Evolutionary conservation across 1,140 invertebrate genomes (phyloP).

Genomic region (Paralvinella palmiformis): DNA sequence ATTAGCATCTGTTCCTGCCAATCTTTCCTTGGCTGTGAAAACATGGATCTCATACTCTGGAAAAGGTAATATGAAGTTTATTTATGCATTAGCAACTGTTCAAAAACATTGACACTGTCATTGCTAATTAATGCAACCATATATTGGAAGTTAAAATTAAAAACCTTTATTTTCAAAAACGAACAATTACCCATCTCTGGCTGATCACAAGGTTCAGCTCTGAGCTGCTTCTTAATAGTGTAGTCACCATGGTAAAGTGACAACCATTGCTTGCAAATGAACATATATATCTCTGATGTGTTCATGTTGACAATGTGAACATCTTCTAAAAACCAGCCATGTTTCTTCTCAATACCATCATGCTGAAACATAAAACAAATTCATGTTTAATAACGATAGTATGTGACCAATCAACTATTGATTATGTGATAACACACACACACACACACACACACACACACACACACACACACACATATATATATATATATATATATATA

Average conservation of each 20-base stretch:
- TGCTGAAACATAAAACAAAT: slow-evolving; percentile 34
- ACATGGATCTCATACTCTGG: slow-evolving; percentile 11
- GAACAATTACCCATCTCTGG: background rate
- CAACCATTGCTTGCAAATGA: slow-evolving; percentile 47
- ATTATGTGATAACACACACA: too few relatives aligned
- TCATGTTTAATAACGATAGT: too few relatives aligned
- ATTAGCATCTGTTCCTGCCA: slow-evolving; percentile 47
- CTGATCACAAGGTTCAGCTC: slow-evolving; percentile 8
- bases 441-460: too few relatives aligned
- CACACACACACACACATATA: too few relatives aligned
- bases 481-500: too few relatives aligned
- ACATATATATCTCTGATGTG: slow-evolving; percentile 40
- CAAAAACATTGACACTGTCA: background rate
- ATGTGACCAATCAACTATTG: too few relatives aligned
- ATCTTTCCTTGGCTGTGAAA: slow-evolving; percentile 35
- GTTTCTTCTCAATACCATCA: slow-evolving; percentile 40
- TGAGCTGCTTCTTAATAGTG: slow-evolving; percentile 34
- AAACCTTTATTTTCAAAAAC: background rate
- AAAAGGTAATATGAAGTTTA: background rate
- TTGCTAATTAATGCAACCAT: too few relatives aligned
- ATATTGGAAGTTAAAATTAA: too few relatives aligned
- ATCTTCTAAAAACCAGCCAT: slow-evolving; percentile 46
- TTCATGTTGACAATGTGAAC: slow-evolving; percentile 45
- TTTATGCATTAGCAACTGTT: background rate
- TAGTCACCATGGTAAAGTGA: slow-evolving; percentile 43